Percentiles rank a stretch among this genome's conserved stretches.
phyloP scores from a whole-genome alignment of 2,888 invertebrate genomes.

The Eristalis arbustorum region DNA sequence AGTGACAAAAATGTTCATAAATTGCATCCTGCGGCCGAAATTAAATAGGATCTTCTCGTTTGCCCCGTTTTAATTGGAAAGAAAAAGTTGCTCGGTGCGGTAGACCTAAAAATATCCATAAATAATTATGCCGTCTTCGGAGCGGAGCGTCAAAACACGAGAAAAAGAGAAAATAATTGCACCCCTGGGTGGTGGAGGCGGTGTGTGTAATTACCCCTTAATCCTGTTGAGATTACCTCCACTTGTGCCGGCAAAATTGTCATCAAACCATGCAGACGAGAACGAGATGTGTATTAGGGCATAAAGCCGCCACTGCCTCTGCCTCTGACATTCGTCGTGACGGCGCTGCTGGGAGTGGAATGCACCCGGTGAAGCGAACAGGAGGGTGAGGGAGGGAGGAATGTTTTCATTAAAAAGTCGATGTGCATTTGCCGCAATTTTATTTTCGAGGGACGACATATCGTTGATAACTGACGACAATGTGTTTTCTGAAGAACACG shows the following conservation, averaged over 20 bases:
- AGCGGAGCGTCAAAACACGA: neutral
- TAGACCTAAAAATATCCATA: conserved; percentile 46
- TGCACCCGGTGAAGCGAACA: neutral
- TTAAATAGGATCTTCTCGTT: conserved; percentile 28
- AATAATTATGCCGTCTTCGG: conserved; percentile 39
- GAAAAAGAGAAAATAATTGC: conserved; percentile 6
- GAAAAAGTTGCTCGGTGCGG: conserved; percentile 24
- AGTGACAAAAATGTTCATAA: conserved; percentile 46
- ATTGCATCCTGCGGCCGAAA: conserved; percentile 64
- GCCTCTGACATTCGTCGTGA: conserved; percentile 61
- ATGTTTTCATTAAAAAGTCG: conserved; percentile 46
- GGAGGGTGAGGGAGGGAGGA: conserved; percentile 5
- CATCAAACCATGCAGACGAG: conserved; percentile 56
- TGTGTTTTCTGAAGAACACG: neutral
- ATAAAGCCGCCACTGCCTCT: conserved; percentile 52
- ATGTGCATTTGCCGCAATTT: conserved; percentile 38
- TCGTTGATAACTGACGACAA: conserved; percentile 34
- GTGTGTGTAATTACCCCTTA: conserved; percentile 67
- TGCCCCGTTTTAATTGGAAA: conserved; percentile 54
- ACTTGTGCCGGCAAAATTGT: conserved; percentile 57
- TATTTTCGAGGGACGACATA: conserved; percentile 3
- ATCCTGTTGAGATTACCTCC: conserved; percentile 68
- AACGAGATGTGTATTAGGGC: conserved; percentile 60
- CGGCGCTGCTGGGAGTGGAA: neutral
- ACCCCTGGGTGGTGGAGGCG: conserved; percentile 24